Evolutionary conservation across 2,113 vertebrate genomes (phyloP).

Genomic region (Hylia prasina): DNA sequence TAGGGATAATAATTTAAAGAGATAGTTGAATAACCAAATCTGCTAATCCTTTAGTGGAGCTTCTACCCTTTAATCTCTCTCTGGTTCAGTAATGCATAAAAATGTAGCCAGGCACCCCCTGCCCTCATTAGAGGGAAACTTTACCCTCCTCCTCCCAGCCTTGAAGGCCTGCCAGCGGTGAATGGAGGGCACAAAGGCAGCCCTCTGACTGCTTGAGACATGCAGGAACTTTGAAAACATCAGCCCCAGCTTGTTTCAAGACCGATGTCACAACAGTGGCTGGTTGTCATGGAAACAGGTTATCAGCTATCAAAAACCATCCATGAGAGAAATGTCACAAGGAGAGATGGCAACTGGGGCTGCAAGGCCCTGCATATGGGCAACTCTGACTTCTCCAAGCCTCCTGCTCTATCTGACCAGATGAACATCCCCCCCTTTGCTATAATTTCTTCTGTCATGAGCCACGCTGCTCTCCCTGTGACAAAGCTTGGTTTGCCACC

Average conservation of each 20-base stretch:
- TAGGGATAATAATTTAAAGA: conserved; percentile 59
- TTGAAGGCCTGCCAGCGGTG: background rate
- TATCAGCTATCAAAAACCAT: conserved; percentile 9
- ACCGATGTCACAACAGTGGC: conserved; percentile 8
- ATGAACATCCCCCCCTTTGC: background rate
- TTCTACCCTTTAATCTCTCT: conserved; percentile 29
- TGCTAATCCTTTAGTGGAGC: conserved; percentile 37
- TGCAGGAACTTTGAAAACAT: conserved; percentile 34
- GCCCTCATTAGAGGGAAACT: conserved; percentile 43
- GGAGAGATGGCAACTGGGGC: background rate
- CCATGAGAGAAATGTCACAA: background rate
- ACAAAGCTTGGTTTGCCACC: background rate
- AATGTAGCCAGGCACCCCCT: conserved; percentile 7
- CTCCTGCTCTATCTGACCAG: background rate
- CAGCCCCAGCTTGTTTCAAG: conserved; percentile 19
- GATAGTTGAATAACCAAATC: conserved; percentile 49
- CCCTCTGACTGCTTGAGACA: background rate
- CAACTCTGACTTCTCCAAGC: background rate
- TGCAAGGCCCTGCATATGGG: background rate
- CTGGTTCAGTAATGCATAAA: background rate
- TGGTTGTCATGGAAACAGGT: conserved; percentile 32
- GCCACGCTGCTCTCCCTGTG: background rate
- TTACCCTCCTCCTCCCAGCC: background rate
- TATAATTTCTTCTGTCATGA: background rate
- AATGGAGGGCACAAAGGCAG: background rate